Conservation (phyloP, 2,888 invertebrate genomes). For the Drosophila algonquin region DNA sequence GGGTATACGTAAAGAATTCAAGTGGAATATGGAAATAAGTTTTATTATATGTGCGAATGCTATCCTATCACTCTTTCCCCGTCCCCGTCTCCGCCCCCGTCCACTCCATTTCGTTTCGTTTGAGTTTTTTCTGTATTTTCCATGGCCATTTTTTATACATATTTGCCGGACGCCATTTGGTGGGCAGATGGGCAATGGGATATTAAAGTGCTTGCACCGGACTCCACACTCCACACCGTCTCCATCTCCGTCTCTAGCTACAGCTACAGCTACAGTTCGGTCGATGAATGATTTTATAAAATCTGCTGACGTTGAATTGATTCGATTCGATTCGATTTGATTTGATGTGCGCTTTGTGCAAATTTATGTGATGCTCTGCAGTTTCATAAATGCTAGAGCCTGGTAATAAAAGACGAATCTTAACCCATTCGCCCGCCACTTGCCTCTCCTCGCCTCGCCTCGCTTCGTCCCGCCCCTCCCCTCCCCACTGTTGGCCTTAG, state of each 20-base stretch:
- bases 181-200: conserved; percentile 28
- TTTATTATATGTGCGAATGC: conserved; percentile 51
- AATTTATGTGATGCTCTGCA: conserved; percentile 65
- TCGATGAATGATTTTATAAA: conserved; percentile 66
- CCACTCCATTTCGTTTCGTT: neutral
- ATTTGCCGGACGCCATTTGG: conserved; percentile 21
- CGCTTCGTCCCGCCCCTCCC: too few relatives aligned
- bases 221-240: conserved; percentile 5
- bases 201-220: conserved; percentile 44
- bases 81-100: neutral
- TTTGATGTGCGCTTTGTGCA: conserved; percentile 72
- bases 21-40: conserved; percentile 59
- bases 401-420: conserved; percentile 44
- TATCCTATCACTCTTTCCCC: neutral
- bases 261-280: conserved; percentile 4
- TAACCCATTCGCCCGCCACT: neutral
- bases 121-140: conserved; percentile 19
- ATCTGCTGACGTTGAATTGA: conserved; percentile 73
- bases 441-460: too few relatives aligned
- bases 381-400: conserved; percentile 63
- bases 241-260: neutral
- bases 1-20: conserved; percentile 22
- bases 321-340: conserved; percentile 51
- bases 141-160: conserved; percentile 5
- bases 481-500: neutral